phyloP scores from a whole-genome alignment of 2,797 vertebrate species.

The Macrochelys suwanniensis region DNA sequence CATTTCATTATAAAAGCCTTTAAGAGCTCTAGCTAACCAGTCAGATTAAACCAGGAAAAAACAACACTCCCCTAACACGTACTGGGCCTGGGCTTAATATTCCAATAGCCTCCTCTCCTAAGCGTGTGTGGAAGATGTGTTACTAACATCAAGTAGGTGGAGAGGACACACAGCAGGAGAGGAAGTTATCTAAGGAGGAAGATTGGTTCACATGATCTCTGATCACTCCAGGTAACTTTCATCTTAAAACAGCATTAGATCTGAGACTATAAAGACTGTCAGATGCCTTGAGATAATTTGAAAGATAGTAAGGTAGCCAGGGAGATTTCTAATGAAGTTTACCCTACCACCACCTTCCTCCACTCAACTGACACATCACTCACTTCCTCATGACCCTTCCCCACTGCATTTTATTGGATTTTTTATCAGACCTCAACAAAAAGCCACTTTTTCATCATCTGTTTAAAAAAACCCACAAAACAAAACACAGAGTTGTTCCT shows the following conservation, averaged over 20 bases:
- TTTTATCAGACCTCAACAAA: not conserved
- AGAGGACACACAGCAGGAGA: not conserved
- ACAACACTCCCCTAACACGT: not conserved
- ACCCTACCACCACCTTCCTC: not conserved
- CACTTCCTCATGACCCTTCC: not conserved
- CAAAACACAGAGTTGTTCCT: not conserved
- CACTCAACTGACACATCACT: not conserved
- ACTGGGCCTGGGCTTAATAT: not conserved
- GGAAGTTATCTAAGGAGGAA: not conserved
- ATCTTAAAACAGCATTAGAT: conserved; percentile 41
- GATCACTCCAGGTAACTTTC: conserved; percentile 39
- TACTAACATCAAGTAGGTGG: not conserved
- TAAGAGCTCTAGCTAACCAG: not conserved
- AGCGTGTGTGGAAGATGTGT: not conserved
- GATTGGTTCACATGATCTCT: not conserved
- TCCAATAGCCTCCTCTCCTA: not conserved
- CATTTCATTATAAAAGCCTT: not conserved
- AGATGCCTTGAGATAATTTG: conserved; percentile 23
- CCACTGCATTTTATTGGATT: not conserved
- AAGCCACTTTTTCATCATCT: not conserved
- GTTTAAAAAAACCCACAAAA: not conserved
- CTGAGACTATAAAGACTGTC: conserved; percentile 24
- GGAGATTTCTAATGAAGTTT: conserved; percentile 26
- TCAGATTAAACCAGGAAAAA: not conserved
- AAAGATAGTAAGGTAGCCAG: conserved; percentile 26